Evolutionary conservation across 2,888 invertebrate species (phyloP), one percentile per base, ranked within the genome.

Genomic region (Eulithis prunata): DNA sequence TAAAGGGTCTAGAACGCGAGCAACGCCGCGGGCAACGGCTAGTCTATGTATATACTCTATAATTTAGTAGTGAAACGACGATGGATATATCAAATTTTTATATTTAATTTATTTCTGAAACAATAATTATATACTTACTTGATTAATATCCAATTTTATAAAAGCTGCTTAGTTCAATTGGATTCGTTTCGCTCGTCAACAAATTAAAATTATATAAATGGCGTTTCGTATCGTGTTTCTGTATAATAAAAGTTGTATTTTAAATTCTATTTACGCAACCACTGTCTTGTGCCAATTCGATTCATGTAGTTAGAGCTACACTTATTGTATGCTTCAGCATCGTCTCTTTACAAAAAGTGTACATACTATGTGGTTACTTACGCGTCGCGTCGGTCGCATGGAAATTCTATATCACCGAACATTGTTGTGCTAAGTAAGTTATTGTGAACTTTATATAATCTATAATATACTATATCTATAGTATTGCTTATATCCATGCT

Each of bases 101-200:
- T 49, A 8, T 10, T 41, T n/a, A 45, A 47, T 47, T 2, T 21
- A 47, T 47, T 47, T 10, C 10, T 21, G 4, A 47, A 47, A 21
- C n/a, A 47, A 21, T 47, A 10, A 47, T 41, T 41, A 41, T 7
- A 21, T 21, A 10, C 14, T 7, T 46, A 46, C 47, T 49, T 49
- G 49, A 49, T 49, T 49, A 49, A 49, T 38, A 53, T 53, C 8
- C 53, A 13, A 53, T 53, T 32, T 53, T 36, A 53, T 38, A 8
- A 53, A 53, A 52, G 53, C 36, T 13, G 53, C 36, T 53, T 53
- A 38, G 7, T 53, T 13, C 7, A 53, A 53, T 36, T 53, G 53
- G 1, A 53, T 53, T 36, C 36, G 36, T 53, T 36, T 36, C 36
- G n/a, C 36, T 36, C 49, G 13, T 53, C 38, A 38, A 13, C 53